Evolutionary conservation across 2,888 invertebrate species (phyloP).

Genomic region (Zele albiditarsus): DNA sequence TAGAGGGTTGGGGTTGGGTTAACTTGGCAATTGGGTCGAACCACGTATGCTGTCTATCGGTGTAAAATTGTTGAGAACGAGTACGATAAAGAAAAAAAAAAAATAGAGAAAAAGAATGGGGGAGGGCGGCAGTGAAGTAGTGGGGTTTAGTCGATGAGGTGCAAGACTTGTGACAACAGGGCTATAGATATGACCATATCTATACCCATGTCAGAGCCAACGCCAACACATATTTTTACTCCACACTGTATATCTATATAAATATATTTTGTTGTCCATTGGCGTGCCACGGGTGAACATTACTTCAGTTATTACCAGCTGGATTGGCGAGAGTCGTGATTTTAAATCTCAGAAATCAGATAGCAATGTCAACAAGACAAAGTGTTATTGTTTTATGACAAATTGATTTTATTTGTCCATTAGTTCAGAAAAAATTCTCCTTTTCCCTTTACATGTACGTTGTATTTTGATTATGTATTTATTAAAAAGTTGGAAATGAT

Average conservation of each 20-base stretch:
- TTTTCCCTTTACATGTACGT: too few relatives aligned
- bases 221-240: constrained; percentile 26
- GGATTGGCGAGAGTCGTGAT: constrained; percentile 20
- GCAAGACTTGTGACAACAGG: constrained; percentile 18
- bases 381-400: neutral
- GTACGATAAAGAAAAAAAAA: neutral
- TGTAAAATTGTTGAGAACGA: constrained; percentile 29
- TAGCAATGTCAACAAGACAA: neutral
- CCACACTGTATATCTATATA: constrained; percentile 17
- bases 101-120: neutral
- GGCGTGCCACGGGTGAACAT: constrained; percentile 36
- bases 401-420: constrained; percentile 14
- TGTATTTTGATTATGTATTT: too few relatives aligned
- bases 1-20: constrained; percentile 35
- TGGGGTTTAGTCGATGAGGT: constrained; percentile 19
- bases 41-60: constrained; percentile 59
- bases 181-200: constrained; percentile 31
- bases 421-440: too few relatives aligned
- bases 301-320: constrained; percentile 26
- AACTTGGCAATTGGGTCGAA: constrained; percentile 63
- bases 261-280: constrained; percentile 6
- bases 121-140: neutral
- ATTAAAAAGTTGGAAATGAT: too few relatives aligned
- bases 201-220: constrained; percentile 4
- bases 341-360: constrained; percentile 21